A percentile compares a stretch with the other conserved stretches of the same genome.
These are phyloP conservation scores for Anolis apletophallus DNA, from an alignment of 2,797 vertebrate genomes.

Conservation along the genomic window DNA sequence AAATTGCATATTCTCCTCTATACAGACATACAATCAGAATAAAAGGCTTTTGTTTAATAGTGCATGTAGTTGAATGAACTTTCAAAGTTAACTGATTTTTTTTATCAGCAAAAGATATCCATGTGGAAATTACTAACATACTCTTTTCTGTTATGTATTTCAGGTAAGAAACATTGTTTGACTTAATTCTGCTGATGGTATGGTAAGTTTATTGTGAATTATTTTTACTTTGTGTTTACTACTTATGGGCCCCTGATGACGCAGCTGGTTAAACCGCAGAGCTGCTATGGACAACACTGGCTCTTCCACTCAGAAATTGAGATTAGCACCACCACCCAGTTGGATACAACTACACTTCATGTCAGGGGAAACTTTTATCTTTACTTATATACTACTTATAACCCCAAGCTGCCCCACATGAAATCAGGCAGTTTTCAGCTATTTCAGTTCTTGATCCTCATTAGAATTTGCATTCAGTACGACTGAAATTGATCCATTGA, in stretches of 20 bases:
- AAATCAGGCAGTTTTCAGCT: background rate
- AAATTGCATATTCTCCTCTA: background rate
- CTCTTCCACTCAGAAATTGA: too few relatives aligned
- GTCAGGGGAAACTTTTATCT: too few relatives aligned
- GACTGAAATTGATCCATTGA: background rate
- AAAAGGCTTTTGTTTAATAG: background rate
- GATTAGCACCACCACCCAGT: too few relatives aligned
- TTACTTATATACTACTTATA: too few relatives aligned
- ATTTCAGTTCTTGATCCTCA: background rate
- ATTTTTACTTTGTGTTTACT: background rate
- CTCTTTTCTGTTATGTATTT: constrained; percentile 64
- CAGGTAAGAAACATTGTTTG: constrained; percentile 63
- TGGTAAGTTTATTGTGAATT: constrained; percentile 51
- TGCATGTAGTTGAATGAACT: background rate
- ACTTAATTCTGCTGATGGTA: constrained; percentile 16
- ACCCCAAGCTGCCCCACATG: too few relatives aligned
- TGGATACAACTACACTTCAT: too few relatives aligned
- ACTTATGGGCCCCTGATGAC: too few relatives aligned
- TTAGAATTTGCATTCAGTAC: background rate
- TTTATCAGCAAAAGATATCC: constrained; percentile 23
- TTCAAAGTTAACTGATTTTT: background rate
- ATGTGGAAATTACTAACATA: constrained; percentile 47
- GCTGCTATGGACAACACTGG: too few relatives aligned
- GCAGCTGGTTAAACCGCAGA: too few relatives aligned
- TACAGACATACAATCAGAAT: background rate